Evolutionary conservation across 2,797 vertebrate genomes (phyloP).

Genomic region (Pipistrellus pygmaeus): DNA sequence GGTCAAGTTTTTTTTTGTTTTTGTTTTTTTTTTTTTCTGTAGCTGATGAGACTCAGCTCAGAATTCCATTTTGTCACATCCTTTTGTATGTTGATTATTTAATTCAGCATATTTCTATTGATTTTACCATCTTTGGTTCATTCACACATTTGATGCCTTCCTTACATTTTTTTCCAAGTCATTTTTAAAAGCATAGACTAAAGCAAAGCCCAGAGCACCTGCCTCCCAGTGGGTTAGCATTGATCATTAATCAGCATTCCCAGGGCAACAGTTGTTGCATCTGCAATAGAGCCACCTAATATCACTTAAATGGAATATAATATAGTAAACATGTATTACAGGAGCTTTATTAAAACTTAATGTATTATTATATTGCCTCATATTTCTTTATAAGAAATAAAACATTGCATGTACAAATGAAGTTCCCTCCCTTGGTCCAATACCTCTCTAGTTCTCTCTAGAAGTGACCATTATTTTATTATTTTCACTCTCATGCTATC

Average conservation of each 20-base stretch:
- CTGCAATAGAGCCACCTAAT: not conserved
- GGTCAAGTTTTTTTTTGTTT: not conserved
- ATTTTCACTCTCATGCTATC: slow-evolving; percentile 17
- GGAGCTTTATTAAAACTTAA: slow-evolving; percentile 15
- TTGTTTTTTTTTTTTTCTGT: not conserved
- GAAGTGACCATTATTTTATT: not conserved
- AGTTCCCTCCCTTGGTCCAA: not conserved
- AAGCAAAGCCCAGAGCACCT: not conserved
- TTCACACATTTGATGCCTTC: slow-evolving; percentile 47
- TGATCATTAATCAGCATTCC: not conserved
- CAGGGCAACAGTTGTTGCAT: not conserved
- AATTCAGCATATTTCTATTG: not conserved
- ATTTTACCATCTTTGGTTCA: slow-evolving; percentile 31
- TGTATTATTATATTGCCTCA: not conserved
- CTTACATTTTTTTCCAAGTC: slow-evolving; percentile 61
- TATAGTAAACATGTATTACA: not conserved
- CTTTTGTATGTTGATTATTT: slow-evolving; percentile 29
- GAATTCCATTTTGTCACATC: slow-evolving; percentile 36
- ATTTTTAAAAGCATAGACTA: slow-evolving; percentile 19
- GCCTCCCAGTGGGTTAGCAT: not conserved
- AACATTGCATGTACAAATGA: not conserved
- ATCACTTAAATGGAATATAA: not conserved
- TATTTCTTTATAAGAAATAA: slow-evolving; percentile 56
- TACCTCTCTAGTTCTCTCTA: not conserved
- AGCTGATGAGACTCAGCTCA: not conserved